A percentile compares a stretch with the other conserved stretches of the same genome.
phyloP scores from a whole-genome alignment of 2,888 invertebrate species.

The Megamerina dolium region DNA sequence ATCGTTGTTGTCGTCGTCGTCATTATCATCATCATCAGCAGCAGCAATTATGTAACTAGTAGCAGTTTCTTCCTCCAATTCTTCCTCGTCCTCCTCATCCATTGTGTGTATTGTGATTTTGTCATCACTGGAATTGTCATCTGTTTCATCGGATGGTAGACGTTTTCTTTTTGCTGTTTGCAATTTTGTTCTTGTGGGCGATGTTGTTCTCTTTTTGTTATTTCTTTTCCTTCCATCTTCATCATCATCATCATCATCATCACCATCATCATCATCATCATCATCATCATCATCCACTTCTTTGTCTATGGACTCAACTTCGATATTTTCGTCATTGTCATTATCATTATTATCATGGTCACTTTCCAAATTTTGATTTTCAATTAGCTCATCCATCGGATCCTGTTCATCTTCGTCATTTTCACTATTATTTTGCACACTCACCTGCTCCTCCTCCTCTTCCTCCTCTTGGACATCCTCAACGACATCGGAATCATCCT shows the following conservation, averaged over 20 bases:
- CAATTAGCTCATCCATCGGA: too few species aligned
- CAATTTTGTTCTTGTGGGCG: background rate
- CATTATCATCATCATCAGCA: conserved; percentile 7
- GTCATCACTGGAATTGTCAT: background rate
- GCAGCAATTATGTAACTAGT: background rate
- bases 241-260: conserved; percentile 11
- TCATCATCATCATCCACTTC: conserved; percentile 1
- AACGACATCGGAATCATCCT: conserved; percentile 2
- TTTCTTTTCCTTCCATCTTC: conserved; percentile 7
- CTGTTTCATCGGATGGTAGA: conserved; percentile 3
- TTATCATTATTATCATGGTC: background rate
- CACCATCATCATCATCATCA: background rate
- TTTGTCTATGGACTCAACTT: conserved; percentile 5
- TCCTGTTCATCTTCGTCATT: background rate
- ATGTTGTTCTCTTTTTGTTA: too few species aligned
- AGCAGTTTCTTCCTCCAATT: conserved; percentile 3
- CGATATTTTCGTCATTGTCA: conserved; percentile 1
- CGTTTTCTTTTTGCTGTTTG: conserved; percentile 4
- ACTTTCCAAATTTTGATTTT: background rate
- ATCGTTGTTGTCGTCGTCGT: conserved; percentile 23
- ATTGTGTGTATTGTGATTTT: conserved; percentile 10
- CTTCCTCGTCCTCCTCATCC: conserved; percentile 9
- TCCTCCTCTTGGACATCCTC: conserved; percentile 12
- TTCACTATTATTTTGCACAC: too few species aligned
- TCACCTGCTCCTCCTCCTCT: background rate